Conservation (phyloP, 1,140 invertebrate genomes). For the Chironomus striatipennis region DNA sequence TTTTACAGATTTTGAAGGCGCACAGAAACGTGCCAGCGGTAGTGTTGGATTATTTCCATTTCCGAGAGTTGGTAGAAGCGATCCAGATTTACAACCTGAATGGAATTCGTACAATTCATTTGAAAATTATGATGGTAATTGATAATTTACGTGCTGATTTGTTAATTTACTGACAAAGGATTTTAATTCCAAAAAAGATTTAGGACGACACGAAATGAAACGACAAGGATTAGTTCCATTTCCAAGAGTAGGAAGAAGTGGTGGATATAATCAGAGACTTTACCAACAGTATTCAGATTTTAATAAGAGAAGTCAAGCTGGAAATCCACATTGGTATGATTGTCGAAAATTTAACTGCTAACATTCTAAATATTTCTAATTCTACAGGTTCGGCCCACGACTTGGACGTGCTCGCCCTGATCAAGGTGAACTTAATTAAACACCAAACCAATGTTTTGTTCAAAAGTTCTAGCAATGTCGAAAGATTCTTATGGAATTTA, state of each 20-base stretch:
- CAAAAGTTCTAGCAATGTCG: too few relatives aligned
- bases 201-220: conserved; percentile 32
- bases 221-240: conserved; percentile 42
- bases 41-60: conserved; percentile 45
- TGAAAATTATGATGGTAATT: conserved; percentile 37
- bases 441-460: neutral
- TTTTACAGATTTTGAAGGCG: conserved; percentile 3
- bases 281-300: neutral
- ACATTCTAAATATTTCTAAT: neutral
- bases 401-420: neutral
- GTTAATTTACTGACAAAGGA: neutral
- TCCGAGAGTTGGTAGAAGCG: conserved; percentile 45
- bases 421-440: conserved; percentile 4
- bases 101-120: conserved; percentile 31
- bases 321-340: conserved; percentile 45
- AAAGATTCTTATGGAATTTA: too few relatives aligned
- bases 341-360: conserved; percentile 37
- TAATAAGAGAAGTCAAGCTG: conserved; percentile 35
- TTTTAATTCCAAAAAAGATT: neutral
- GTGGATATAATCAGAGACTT: neutral
- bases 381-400: too few relatives aligned
- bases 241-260: conserved; percentile 41
- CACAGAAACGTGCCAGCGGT: conserved; percentile 32
- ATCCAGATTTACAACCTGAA: conserved; percentile 35
- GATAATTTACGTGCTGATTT: neutral